Evolutionary conservation across 2,113 vertebrate genomes (phyloP).

Genomic region (Prionailurus bengalensis): DNA sequence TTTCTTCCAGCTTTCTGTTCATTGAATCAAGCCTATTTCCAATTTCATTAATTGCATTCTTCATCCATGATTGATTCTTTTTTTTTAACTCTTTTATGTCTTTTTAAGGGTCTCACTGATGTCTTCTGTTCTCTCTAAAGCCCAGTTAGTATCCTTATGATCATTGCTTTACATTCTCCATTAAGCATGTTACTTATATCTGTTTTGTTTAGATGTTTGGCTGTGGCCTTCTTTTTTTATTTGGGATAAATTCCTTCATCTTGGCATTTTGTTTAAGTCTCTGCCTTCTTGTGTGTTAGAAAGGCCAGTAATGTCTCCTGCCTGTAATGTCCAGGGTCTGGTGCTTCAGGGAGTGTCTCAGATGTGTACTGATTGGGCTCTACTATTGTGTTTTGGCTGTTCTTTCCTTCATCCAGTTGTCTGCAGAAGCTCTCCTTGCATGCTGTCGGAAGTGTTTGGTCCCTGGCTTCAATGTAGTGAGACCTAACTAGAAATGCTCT

Average conservation of each 20-base stretch:
- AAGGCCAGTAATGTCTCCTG: background rate
- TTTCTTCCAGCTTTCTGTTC: background rate
- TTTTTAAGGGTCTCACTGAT: background rate
- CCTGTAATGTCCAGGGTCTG: background rate
- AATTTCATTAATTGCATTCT: background rate
- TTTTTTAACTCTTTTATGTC: background rate
- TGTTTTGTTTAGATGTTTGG: background rate
- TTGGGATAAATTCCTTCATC: background rate
- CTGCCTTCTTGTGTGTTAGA: background rate
- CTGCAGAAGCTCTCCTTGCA: background rate
- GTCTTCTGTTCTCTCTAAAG: background rate
- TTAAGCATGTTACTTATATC: background rate
- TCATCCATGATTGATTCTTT: background rate
- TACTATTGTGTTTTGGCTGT: background rate
- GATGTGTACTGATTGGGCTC: background rate
- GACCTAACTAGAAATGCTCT: background rate
- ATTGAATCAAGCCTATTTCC: background rate
- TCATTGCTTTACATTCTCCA: background rate
- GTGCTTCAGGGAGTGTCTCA: background rate
- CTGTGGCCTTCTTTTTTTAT: background rate
- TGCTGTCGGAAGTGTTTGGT: background rate
- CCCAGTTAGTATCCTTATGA: background rate
- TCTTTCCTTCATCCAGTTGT: background rate
- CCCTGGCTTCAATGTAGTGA: background rate
- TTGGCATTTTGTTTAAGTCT: background rate